phyloP scores from a whole-genome alignment of 2,888 invertebrate genomes.

The Drosophila subsilvestris region DNA sequence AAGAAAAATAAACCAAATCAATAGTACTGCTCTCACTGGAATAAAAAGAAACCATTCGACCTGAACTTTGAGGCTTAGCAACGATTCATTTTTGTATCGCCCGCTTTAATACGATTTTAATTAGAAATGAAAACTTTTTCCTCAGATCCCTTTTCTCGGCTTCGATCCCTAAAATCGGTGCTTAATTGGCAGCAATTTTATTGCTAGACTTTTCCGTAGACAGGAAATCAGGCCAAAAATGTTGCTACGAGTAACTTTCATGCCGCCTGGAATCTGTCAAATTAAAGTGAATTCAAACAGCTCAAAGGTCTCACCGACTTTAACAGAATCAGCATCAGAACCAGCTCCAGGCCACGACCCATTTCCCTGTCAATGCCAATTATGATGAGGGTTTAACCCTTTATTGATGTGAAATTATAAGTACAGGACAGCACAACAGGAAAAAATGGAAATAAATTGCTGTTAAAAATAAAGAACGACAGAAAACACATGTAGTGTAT shows the following conservation, averaged over 20 bases:
- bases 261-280: slow-evolving; percentile 23
- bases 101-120: too few species aligned
- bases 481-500: slow-evolving; percentile 52
- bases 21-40: slow-evolving; percentile 40
- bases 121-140: slow-evolving; percentile 54
- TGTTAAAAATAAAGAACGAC: slow-evolving; percentile 40
- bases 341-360: slow-evolving; percentile 7
- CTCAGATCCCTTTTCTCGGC: slow-evolving; percentile 19
- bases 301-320: slow-evolving; percentile 3
- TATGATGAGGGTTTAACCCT: slow-evolving; percentile 34
- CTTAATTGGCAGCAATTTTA: slow-evolving; percentile 33
- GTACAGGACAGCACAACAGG: neutral
- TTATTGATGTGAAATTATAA: slow-evolving; percentile 35
- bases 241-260: slow-evolving; percentile 22
- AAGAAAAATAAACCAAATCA: slow-evolving; percentile 31
- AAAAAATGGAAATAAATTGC: slow-evolving; percentile 42
- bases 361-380: slow-evolving; percentile 31
- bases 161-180: slow-evolving; percentile 15
- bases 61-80: slow-evolving; percentile 42
- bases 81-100: slow-evolving; percentile 36
- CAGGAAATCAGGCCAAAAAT: too few species aligned
- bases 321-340: too few species aligned
- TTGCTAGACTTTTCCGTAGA: slow-evolving; percentile 40
- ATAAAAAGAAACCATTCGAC: slow-evolving; percentile 29
- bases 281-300: too few species aligned